These are phyloP conservation scores for Sebastolobus alascanus DNA, from an alignment of 2,797 vertebrate genomes.

Conservation along the genomic window DNA sequence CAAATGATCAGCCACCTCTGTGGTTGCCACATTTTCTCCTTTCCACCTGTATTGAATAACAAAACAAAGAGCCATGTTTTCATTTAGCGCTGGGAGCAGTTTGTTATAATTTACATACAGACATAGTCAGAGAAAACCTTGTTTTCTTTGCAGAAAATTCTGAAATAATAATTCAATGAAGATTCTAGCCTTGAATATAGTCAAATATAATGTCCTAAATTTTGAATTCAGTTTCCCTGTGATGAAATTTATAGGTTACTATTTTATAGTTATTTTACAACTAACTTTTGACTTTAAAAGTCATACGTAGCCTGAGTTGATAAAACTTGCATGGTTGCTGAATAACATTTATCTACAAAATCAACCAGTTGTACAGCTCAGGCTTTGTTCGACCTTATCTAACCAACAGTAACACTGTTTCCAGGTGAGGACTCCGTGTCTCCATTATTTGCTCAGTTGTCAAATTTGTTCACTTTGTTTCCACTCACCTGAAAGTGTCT, in stretches of 20 bases:
- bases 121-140: neutral
- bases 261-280: neutral
- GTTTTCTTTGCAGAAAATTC: neutral
- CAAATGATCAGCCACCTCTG: conserved; percentile 89
- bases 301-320: neutral
- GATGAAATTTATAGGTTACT: neutral
- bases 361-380: neutral
- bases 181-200: neutral
- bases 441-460: neutral
- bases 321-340: neutral
- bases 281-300: neutral
- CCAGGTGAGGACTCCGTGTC: neutral
- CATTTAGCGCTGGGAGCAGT: neutral
- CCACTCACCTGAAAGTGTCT: conserved; percentile 91
- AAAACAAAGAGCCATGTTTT: neutral
- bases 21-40: conserved; percentile 94
- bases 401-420: neutral
- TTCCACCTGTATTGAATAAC: conserved; percentile 88
- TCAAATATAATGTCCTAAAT: neutral
- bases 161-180: neutral
- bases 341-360: neutral
- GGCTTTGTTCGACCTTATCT: neutral
- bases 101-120: neutral
- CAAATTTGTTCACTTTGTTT: neutral
- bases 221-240: neutral